Conservation (phyloP, 1,140 invertebrate genomes). For the Lepidurus packardi region DNA sequence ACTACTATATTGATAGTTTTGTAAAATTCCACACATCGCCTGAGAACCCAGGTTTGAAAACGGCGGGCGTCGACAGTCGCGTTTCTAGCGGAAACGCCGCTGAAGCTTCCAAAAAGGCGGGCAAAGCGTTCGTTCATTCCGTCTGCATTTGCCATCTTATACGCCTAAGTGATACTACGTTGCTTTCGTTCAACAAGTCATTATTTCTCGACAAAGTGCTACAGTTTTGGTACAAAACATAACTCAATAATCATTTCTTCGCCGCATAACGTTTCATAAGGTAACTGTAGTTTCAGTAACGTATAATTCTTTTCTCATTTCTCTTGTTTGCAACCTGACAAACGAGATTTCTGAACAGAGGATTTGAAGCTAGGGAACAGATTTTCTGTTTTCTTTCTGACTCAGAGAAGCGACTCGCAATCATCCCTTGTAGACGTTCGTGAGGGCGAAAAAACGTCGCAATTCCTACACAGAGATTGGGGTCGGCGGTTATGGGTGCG, state of each 20-base stretch:
- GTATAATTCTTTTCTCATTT: too few relatives aligned
- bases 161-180: neutral
- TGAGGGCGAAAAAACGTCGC: neutral
- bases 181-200: neutral
- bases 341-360: too few relatives aligned
- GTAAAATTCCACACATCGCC: neutral
- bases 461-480: neutral
- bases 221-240: too few relatives aligned
- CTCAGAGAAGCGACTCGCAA: neutral
- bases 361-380: neutral
- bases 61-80: neutral
- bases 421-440: neutral
- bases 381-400: neutral
- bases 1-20: too few relatives aligned
- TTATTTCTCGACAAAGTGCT: too few relatives aligned
- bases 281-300: too few relatives aligned
- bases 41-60: neutral
- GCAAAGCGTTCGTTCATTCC: neutral
- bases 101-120: neutral
- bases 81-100: neutral
- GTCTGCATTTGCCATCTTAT: neutral
- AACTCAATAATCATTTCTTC: too few relatives aligned
- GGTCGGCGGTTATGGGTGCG: neutral
- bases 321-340: too few relatives aligned
- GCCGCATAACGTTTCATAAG: too few relatives aligned